Base-by-base conservation (phyloP, 2,888 invertebrate species). In the Liposcelis brunnea region DNA sequence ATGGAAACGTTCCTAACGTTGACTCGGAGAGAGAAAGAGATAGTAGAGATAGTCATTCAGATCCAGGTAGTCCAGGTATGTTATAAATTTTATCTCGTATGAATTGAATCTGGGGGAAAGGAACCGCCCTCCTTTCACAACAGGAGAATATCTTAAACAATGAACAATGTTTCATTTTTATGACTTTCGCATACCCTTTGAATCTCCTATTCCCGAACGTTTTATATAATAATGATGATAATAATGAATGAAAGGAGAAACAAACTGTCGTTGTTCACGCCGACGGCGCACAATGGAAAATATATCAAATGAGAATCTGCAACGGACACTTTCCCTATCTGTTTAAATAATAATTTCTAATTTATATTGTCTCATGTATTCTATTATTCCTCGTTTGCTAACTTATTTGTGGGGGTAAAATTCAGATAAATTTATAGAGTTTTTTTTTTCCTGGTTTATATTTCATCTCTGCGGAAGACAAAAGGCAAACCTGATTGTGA, bases 311-410 rank as follows among this genome's bases (percentile, higher is more conserved):
- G 26, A 26, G 26, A 26, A 4, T 26, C 26, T 26, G 26, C 26
- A 26, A 6, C 8, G 40, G n/a, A 16, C 40, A 12, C 40, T 14
- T 35, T 35, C 35, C 35, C 19, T 40, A 40, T 40, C 40, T 40
- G 40, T 40, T 40, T 40, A 40, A 40, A 40, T 40, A 40, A 19
- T 40, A 14, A 40, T 40, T 40, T 40, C 12, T 40, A 40, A 40
- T 40, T 40, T 40, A 40, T 40, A 40, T 18, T 40, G 40, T 40
- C 40, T 40, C 40, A 40, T 40, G 40, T 40, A 40, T 40, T 40
- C 15, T 18, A 40, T 40, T 40, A 19, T 19, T 40, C 26, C n/a
- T n/a, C 26, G 26, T 26, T 26, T 26, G 26, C 26, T 26, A 26
- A 26, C 4, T 26, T 26, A 26, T 26, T 6, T 26, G 4, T 26